Evolutionary conservation across 2,113 vertebrate species (phyloP).

Genomic region (Chitala chitala): DNA sequence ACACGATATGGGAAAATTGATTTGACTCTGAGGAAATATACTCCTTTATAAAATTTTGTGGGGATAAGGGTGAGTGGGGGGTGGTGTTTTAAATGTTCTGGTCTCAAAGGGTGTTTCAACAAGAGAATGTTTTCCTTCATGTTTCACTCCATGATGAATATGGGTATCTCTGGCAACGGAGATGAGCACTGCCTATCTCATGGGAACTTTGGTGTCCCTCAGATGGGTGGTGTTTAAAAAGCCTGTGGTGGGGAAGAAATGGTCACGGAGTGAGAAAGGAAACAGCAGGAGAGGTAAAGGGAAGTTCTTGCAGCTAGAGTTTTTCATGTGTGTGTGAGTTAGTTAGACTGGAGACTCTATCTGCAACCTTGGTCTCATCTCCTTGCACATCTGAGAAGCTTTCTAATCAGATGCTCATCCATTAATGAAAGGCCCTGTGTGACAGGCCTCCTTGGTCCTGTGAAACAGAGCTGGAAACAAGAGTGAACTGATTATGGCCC

Average conservation of each 20-base stretch:
- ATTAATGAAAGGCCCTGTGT: constrained; percentile 55
- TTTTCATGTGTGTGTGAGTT: not conserved
- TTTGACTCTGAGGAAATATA: not conserved
- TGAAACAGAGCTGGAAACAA: constrained; percentile 54
- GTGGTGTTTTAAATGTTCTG: not conserved
- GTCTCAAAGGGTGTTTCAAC: not conserved
- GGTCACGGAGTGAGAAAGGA: not conserved
- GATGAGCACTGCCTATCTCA: not conserved
- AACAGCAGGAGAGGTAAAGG: not conserved
- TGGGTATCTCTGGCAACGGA: no score
- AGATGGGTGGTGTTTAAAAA: not conserved
- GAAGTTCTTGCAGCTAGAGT: not conserved
- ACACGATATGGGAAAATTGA: not conserved
- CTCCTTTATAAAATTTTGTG: not conserved
- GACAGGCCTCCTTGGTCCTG: not conserved
- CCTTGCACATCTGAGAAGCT: constrained; percentile 17
- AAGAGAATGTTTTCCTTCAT: not conserved
- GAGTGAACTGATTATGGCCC: constrained; percentile 26
- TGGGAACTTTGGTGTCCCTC: constrained; percentile 8
- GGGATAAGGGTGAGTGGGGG: not conserved
- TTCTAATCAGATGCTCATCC: constrained; percentile 54
- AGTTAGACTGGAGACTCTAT: not conserved
- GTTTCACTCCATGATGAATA: not conserved
- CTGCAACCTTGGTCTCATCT: not conserved
- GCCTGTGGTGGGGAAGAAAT: not conserved